These are phyloP conservation scores for Tortrix viridana DNA, from an alignment of 2,888 invertebrate species.

Conservation along the genomic window DNA sequence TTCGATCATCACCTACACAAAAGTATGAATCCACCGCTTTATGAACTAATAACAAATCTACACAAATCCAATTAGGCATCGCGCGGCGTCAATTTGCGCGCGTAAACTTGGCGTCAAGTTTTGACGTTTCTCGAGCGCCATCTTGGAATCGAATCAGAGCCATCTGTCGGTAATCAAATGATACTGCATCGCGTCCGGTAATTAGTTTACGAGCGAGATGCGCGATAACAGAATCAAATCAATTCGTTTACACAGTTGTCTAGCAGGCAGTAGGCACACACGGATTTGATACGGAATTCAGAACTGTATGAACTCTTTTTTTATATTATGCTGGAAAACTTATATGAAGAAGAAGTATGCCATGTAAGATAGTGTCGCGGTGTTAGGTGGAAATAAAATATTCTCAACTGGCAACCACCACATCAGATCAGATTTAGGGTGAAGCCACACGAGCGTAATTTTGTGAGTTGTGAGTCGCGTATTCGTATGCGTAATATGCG, in stretches of 20 bases:
- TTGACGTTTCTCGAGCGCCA: constrained; percentile 55
- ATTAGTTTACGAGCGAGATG: constrained; percentile 70
- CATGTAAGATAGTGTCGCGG: no score
- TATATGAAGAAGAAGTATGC: no score
- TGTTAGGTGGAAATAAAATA: no score
- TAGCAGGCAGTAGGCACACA: not conserved
- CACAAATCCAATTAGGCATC: constrained; percentile 73
- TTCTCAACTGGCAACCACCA: no score
- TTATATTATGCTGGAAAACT: no score
- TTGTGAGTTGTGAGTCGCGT: no score
- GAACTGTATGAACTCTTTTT: no score
- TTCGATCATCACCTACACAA: constrained; percentile 50
- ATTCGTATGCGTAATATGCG: no score
- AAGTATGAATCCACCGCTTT: constrained; percentile 55
- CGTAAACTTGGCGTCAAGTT: constrained; percentile 64
- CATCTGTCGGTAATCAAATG: constrained; percentile 80
- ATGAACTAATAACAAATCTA: constrained; percentile 62
- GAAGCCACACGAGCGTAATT: no score
- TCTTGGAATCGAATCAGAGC: constrained; percentile 69
- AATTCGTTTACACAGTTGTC: constrained; percentile 1
- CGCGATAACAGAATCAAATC: constrained; percentile 45
- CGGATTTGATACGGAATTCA: no score
- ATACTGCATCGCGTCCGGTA: constrained; percentile 68
- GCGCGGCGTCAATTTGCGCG: constrained; percentile 58
- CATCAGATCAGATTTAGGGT: no score